These are phyloP conservation scores for Propithecus coquereli DNA, from an alignment of 2,113 vertebrate genomes.

Conservation along the genomic window DNA sequence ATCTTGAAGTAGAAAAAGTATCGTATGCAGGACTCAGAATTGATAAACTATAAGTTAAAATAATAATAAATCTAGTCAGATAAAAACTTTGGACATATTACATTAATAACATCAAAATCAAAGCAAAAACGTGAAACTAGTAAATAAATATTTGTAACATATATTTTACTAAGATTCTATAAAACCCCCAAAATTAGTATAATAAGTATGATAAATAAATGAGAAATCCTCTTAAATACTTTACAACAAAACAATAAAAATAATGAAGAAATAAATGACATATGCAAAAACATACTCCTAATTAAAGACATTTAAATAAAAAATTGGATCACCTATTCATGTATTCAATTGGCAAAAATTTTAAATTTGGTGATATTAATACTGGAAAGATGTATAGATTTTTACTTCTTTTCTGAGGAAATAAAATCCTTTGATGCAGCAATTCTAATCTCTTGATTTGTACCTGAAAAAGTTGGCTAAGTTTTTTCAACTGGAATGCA, in stretches of 20 bases:
- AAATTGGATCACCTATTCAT: background rate
- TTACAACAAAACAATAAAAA: background rate
- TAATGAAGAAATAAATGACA: background rate
- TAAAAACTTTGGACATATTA: background rate
- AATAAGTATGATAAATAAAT: background rate
- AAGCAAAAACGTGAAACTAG: background rate
- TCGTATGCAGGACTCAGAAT: background rate
- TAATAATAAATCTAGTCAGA: background rate
- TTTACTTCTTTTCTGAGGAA: background rate
- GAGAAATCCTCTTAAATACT: background rate
- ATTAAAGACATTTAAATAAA: background rate
- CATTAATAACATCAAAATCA: background rate
- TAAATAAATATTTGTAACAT: background rate
- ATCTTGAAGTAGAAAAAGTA: background rate
- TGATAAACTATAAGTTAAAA: background rate
- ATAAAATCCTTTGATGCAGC: background rate
- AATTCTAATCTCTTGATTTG: background rate
- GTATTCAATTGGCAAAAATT: background rate
- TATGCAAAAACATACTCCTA: background rate
- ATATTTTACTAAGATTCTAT: background rate
- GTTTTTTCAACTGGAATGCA: background rate
- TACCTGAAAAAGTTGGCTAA: background rate
- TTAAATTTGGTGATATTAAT: background rate
- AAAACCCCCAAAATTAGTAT: background rate
- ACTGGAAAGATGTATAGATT: background rate